These are phyloP conservation scores for Mimas tiliae DNA, from an alignment of 2,888 invertebrate species.

Conservation along the genomic window DNA sequence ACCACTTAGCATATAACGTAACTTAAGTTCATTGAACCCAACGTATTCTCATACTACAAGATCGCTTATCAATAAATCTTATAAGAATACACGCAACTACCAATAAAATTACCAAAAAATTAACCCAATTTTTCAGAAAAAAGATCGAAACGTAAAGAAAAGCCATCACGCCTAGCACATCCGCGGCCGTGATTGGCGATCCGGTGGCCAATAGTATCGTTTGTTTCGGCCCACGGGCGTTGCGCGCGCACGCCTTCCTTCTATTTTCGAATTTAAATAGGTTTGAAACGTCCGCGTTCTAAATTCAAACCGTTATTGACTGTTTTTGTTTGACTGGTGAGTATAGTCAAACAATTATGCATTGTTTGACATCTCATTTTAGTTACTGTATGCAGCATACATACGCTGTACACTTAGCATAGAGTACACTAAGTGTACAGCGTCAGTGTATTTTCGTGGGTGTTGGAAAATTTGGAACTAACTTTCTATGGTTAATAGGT, in stretches of 20 bases:
- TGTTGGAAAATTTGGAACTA: not conserved
- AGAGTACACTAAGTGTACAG: not conserved
- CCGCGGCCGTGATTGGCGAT: slow-evolving; percentile 72
- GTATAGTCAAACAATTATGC: not conserved
- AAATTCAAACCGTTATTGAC: slow-evolving; percentile 26
- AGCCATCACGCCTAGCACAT: slow-evolving; percentile 61
- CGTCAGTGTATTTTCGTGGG: not conserved
- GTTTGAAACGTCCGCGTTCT: slow-evolving; percentile 45
- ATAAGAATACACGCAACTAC: not conserved
- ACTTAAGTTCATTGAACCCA: not conserved
- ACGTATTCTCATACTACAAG: not conserved
- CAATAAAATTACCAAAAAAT: not conserved
- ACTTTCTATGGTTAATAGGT: too few species aligned
- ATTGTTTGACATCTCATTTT: not conserved
- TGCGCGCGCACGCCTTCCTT: slow-evolving; percentile 73
- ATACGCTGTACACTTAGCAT: too few species aligned
- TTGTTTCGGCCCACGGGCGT: slow-evolving; percentile 64
- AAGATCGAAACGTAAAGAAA: slow-evolving; percentile 57
- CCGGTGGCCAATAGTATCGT: slow-evolving; percentile 68
- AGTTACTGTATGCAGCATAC: not conserved
- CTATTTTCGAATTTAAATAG: slow-evolving; percentile 77
- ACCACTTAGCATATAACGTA: too few species aligned
- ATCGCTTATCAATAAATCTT: not conserved
- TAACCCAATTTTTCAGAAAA: slow-evolving; percentile 41
- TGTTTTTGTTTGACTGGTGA: slow-evolving; percentile 17